A percentile compares a stretch with the other conserved stretches of the same genome.
phyloP scores from a whole-genome alignment of 2,888 invertebrate species.

The Furcula furcula region DNA sequence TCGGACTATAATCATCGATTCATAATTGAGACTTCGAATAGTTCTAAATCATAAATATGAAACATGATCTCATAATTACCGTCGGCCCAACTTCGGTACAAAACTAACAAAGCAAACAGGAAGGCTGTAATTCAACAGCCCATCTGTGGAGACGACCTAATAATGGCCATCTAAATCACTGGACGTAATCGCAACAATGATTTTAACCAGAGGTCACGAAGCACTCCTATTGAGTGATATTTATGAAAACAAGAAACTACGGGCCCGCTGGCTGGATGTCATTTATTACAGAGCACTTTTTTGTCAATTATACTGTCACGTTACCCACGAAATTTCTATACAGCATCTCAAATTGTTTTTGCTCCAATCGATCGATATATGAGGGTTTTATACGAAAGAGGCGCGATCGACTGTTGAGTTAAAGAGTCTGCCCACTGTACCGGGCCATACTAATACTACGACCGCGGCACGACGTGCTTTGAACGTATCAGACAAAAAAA shows the following conservation, averaged over 20 bases:
- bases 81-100: constrained; percentile 57
- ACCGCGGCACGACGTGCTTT: no score
- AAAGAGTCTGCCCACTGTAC: constrained; percentile 30
- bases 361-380: constrained; percentile 32
- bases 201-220: constrained; percentile 75
- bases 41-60: constrained; percentile 73
- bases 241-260: constrained; percentile 65
- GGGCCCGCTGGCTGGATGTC: constrained; percentile 39
- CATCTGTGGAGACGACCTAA: constrained; percentile 69
- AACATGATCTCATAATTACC: constrained; percentile 77
- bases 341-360: constrained; percentile 46
- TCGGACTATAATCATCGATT: constrained; percentile 66
- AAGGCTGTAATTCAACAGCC: constrained; percentile 71
- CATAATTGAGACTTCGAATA: constrained; percentile 71
- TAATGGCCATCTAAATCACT: constrained; percentile 72
- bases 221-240: constrained; percentile 60
- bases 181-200: constrained; percentile 70
- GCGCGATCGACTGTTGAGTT: constrained; percentile 29
- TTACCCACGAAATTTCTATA: constrained; percentile 44
- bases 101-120: constrained; percentile 69
- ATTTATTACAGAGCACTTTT: constrained; percentile 52
- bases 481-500: no score
- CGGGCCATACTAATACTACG: no score
- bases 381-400: constrained; percentile 38
- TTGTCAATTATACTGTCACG: constrained; percentile 56